A percentile compares a stretch with the other conserved stretches of the same genome.
Evolutionary conservation across 2,888 invertebrate species (phyloP).

Genomic region (Gibbula magus): DNA sequence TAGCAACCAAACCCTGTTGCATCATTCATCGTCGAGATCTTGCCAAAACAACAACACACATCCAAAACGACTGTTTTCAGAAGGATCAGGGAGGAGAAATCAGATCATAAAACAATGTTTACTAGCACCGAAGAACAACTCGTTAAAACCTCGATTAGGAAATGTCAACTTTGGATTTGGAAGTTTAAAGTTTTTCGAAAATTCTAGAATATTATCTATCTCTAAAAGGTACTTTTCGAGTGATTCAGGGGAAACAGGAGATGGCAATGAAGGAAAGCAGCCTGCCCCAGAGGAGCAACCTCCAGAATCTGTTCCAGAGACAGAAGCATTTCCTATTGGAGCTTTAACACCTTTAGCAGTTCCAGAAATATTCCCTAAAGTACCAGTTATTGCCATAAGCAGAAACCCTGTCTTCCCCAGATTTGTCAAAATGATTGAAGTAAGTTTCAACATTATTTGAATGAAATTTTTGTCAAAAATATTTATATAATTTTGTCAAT

Average conservation of each 20-base stretch:
- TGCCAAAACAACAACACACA: too few relatives aligned
- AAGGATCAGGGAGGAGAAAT: too few relatives aligned
- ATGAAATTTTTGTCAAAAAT: background rate
- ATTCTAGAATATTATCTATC: too few relatives aligned
- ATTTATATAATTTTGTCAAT: background rate
- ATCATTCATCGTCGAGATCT: too few relatives aligned
- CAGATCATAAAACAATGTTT: too few relatives aligned
- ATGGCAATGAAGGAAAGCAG: background rate
- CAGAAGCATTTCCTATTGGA: conserved; percentile 38
- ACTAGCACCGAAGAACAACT: too few relatives aligned
- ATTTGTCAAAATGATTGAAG: conserved; percentile 98
- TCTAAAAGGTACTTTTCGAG: background rate
- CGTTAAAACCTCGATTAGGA: too few relatives aligned
- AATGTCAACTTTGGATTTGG: too few relatives aligned
- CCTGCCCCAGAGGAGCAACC: background rate
- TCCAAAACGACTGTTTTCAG: too few relatives aligned
- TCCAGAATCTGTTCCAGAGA: background rate
- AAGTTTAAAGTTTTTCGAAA: too few relatives aligned
- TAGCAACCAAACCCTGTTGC: too few relatives aligned
- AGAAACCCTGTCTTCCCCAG: conserved; percentile 97
- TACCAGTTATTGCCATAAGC: conserved; percentile 94
- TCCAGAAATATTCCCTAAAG: conserved; percentile 96
- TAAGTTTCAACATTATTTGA: conserved; percentile 72
- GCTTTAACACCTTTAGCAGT: conserved; percentile 91
- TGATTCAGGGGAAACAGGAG: background rate